phyloP scores from a whole-genome alignment of 2,113 vertebrate genomes.

The Potamarius usumacintae region DNA sequence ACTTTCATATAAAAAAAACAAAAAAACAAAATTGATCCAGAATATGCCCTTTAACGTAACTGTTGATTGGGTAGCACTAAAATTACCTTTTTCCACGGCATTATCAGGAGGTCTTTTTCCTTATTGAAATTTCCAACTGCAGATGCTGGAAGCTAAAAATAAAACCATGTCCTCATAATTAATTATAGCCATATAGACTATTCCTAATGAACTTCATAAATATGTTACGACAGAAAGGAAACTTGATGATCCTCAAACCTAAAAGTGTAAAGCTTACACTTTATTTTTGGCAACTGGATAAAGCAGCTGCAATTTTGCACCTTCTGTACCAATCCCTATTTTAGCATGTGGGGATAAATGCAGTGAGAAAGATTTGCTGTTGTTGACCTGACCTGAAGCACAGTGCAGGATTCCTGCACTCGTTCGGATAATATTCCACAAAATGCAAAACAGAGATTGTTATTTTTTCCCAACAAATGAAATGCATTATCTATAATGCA shows the following conservation, averaged over 20 bases:
- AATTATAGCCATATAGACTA: constrained; percentile 13
- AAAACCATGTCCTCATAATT: neutral
- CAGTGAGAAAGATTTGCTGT: neutral
- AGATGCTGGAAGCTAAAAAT: constrained; percentile 13
- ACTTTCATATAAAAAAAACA: too few species aligned
- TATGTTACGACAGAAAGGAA: neutral
- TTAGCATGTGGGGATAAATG: neutral
- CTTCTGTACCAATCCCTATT: too few species aligned
- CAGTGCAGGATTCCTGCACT: neutral
- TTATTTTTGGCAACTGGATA: neutral
- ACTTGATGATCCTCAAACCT: neutral
- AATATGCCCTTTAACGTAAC: neutral
- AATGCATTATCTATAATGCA: neutral
- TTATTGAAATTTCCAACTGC: neutral
- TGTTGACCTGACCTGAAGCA: neutral
- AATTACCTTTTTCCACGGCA: neutral
- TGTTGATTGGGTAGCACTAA: neutral
- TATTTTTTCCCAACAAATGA: neutral
- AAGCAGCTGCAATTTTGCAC: neutral
- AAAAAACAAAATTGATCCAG: too few species aligned
- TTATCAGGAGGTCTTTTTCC: neutral
- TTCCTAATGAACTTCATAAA: neutral
- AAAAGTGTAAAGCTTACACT: neutral
- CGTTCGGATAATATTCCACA: neutral
- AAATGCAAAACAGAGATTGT: neutral